Conservation (phyloP, 2,113 vertebrate species). For the Ictalurus furcatus region DNA sequence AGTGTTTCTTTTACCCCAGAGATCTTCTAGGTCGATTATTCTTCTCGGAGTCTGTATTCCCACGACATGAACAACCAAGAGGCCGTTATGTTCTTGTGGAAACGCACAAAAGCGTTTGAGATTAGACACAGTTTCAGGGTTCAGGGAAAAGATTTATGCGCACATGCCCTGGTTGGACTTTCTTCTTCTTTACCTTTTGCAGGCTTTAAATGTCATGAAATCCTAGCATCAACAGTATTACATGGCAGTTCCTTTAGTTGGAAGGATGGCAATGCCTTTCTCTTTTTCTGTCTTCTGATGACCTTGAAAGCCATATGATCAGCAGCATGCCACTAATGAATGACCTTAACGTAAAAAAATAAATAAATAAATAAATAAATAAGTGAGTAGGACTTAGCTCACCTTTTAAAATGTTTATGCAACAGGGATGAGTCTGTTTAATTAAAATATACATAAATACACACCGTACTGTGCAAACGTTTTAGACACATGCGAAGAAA, state of each 20-base stretch:
- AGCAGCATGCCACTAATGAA: background rate
- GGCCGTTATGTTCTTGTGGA: background rate
- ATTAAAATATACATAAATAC: background rate
- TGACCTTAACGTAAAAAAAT: background rate
- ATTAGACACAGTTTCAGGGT: background rate
- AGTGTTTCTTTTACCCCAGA: constrained; percentile 4
- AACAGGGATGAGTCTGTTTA: background rate
- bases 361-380: background rate
- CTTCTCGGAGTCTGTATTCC: background rate
- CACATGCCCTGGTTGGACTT: background rate
- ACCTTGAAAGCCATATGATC: background rate
- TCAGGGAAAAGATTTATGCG: background rate
- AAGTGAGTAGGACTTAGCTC: background rate
- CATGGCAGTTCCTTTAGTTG: background rate
- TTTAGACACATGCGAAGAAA: too few relatives aligned
- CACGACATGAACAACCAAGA: background rate
- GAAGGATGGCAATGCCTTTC: background rate
- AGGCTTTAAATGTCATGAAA: background rate
- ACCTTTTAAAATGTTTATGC: constrained; percentile 15
- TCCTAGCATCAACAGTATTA: background rate
- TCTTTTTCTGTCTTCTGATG: background rate
- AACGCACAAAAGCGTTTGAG: background rate
- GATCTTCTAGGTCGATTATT: constrained; percentile 1
- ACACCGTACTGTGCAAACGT: background rate
- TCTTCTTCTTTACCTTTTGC: background rate